These are phyloP conservation scores for Parnassius smintheus DNA, from an alignment of 2,888 invertebrate species.

Conservation along the genomic window DNA sequence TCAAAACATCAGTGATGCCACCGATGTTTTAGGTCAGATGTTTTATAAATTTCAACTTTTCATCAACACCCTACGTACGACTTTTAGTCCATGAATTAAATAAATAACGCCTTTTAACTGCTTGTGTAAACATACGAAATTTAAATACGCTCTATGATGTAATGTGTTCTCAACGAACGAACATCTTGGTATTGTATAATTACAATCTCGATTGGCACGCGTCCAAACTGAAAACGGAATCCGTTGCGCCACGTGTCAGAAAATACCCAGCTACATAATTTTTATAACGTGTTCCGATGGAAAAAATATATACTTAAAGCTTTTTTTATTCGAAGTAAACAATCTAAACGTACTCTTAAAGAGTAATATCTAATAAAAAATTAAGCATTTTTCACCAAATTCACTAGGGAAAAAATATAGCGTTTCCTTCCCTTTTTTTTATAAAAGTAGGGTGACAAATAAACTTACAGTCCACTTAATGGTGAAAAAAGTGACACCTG, in stretches of 20 bases:
- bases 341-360: too few relatives aligned
- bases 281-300: constrained; percentile 17
- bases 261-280: constrained; percentile 39
- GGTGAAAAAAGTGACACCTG: too few relatives aligned
- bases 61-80: constrained; percentile 5
- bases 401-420: too few relatives aligned
- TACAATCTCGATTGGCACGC: constrained; percentile 40
- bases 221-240: constrained; percentile 41
- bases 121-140: constrained; percentile 13
- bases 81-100: not conserved
- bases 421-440: too few relatives aligned
- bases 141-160: constrained; percentile 25
- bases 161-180: constrained; percentile 21
- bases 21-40: too few relatives aligned
- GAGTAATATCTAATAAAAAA: too few relatives aligned
- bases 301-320: constrained; percentile 4
- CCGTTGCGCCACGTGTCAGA: constrained; percentile 40
- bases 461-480: too few relatives aligned
- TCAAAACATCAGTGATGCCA: too few relatives aligned
- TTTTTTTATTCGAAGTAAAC: not conserved
- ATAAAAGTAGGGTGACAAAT: too few relatives aligned
- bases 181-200: constrained; percentile 32
- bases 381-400: too few relatives aligned
- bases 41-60: not conserved
- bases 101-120: constrained; percentile 13